Evolutionary conservation across 2,113 vertebrate species (phyloP), one percentile per base, ranked within the genome.

Genomic region (Salvelinus alpinus): DNA sequence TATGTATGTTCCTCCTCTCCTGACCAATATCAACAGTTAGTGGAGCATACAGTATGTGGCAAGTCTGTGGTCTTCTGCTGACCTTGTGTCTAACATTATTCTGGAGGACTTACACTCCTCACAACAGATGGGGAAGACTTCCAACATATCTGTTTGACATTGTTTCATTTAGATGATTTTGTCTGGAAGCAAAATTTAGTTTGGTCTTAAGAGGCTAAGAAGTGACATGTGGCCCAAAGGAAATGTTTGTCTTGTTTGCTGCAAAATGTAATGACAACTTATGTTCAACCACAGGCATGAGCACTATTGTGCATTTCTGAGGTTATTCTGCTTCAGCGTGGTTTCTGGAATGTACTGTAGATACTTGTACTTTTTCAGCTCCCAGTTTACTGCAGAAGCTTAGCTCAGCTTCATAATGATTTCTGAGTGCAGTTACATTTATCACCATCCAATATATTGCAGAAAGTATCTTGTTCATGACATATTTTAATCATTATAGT

Each of bases 1-100:
- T 90, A 88, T 87, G 85, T 78, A 81, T 85, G 84, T 81, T 81
- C 3, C 38, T 48, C 34, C 80, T 66, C 68, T 70, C 34, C 80
- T 78, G 82, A 89, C 83, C 88, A 77, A 75, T 81, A 76, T 88
- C 89, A 91, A 89, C 91, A 90, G 87, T 90, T 90, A 86, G 84
- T 34, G 34, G 78, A 90, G 73, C 80, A 86, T 88, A 44, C 38
- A 11, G 38, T 44, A 89, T 91, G 88, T 68, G 82, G 69, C 71
- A 29, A 86, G 87, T 83, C 80, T 31, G 81, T 3, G 38, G 88
- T 66, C 65, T 73, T 84, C 79, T 68, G 81, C 82, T 88, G 85
- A 86, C 84, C 85, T 78, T 64, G 77, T 87, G 83, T 83, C 78
- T 69, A 76, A 80, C 82, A 79, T 85, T 73, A 80, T 84, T 88